Evolutionary conservation across 2,113 vertebrate genomes (phyloP).

Genomic region (Psephotus haematonotus): DNA sequence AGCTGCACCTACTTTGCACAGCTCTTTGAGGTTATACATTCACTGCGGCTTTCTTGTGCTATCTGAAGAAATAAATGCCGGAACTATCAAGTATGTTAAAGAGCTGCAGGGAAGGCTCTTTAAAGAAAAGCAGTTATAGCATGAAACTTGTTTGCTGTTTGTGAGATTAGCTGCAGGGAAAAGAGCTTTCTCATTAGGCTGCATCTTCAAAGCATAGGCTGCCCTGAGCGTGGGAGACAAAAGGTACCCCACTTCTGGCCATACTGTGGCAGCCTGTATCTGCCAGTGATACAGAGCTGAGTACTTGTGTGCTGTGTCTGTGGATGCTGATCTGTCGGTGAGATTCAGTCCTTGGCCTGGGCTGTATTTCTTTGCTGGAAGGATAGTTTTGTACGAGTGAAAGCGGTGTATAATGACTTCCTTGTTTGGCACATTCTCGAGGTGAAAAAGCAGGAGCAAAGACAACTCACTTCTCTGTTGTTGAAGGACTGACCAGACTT

Average conservation of each 20-base stretch:
- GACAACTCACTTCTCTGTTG: accelerated
- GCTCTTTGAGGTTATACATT: background rate
- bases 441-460: background rate
- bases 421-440: background rate
- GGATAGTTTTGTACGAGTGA: background rate
- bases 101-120: background rate
- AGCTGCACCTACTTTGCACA: background rate
- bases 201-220: background rate
- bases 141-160: background rate
- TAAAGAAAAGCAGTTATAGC: background rate
- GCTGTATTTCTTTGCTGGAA: background rate
- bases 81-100: background rate
- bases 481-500: background rate
- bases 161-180: background rate
- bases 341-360: background rate
- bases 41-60: background rate
- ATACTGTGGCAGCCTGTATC: background rate
- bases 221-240: background rate
- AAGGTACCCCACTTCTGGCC: background rate
- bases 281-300: background rate
- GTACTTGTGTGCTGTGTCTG: accelerated
- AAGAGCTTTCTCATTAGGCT: background rate
- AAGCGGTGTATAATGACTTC: background rate
- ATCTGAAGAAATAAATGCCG: background rate
- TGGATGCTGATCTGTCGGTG: background rate